A percentile compares a stretch with the other conserved stretches of the same genome.
These are phyloP conservation scores for Psophia crepitans DNA, from an alignment of 2,113 vertebrate genomes.

Conservation along the genomic window DNA sequence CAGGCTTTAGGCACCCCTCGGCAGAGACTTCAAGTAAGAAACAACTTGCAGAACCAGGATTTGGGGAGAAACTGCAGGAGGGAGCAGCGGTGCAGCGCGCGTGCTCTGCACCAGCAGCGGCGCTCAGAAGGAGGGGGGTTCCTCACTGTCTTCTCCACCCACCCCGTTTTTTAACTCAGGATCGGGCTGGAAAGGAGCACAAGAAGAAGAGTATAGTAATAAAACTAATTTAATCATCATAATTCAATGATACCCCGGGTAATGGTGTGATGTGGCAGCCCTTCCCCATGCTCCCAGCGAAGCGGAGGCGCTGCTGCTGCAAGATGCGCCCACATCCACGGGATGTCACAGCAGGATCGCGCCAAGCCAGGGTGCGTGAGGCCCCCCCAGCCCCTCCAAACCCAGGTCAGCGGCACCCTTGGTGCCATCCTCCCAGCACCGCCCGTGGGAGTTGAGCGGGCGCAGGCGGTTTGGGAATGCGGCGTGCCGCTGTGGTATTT, in stretches of 20 bases:
- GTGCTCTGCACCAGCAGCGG: too few species aligned
- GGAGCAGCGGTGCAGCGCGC: background rate
- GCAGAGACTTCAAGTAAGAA: background rate
- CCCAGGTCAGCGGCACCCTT: background rate
- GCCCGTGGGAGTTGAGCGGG: fast-evolving
- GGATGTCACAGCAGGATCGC: background rate
- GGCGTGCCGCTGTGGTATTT: fast-evolving
- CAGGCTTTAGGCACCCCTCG: background rate
- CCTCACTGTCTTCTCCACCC: background rate
- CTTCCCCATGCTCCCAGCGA: background rate
- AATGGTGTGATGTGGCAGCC: background rate
- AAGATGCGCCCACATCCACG: background rate
- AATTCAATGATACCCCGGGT: background rate
- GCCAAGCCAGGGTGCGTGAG: background rate
- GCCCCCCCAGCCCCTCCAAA: background rate
- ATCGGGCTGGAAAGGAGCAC: background rate
- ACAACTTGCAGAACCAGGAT: background rate
- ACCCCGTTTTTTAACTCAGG: background rate
- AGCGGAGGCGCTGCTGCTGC: background rate
- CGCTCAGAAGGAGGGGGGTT: background rate
- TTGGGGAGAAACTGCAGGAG: background rate
- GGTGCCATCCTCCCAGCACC: fast-evolving
- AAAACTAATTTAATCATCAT: background rate
- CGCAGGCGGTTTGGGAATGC: background rate
- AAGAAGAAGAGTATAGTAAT: background rate